Base-by-base conservation (phyloP, 2,888 invertebrate species). In the Phytoseiulus persimilis region DNA sequence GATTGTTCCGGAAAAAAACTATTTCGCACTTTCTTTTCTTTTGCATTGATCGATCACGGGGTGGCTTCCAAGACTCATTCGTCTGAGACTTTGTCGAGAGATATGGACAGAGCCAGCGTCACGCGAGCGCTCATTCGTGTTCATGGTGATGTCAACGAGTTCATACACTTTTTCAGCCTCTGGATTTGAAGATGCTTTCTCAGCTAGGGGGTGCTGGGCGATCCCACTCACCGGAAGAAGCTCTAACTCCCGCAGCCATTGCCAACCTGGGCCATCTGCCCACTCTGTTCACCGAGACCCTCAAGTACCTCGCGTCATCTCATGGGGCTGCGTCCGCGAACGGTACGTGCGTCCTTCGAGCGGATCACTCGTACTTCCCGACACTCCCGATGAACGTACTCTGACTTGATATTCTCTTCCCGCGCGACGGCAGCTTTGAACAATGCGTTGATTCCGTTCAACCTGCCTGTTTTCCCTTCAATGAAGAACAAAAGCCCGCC, bases 241-340 rank as follows among this genome's bases (percentile, higher is more conserved):
- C 32, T 33, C 31, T 87, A n/a, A 87, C 87, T 87, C 87, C 87
- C 33, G 90, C 91, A 0, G 90, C 90, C 31, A 90, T 90, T 9
- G 90, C 90, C 39, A 33, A 87, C 23, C 87, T 87, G 39, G 90
- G 90, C 28, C 89, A 90, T 83, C 90, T 91, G 90, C 91, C 91
- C 83, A 90, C 91, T 83, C 90, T 91, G 84, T 90, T 91, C 87
- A 91, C 90, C 32, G 91, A 91, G 90, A 91, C 91, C 31, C 90
- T 91, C 83, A 91, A 91, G 91, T 91, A 91, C 90, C 89, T 91
- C 89, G 91, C 91, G 33, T 91, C 90, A 23, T 90, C 91, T n/a
- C 91, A 90, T 46, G 91, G 65, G 65, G 65, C 65, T 65, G 65
- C 65, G 91, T 90, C 91, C 91, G 83, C 91, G 91, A 89, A 91